phyloP scores from a whole-genome alignment of 2,797 vertebrate genomes.

The Spinus pinus region DNA sequence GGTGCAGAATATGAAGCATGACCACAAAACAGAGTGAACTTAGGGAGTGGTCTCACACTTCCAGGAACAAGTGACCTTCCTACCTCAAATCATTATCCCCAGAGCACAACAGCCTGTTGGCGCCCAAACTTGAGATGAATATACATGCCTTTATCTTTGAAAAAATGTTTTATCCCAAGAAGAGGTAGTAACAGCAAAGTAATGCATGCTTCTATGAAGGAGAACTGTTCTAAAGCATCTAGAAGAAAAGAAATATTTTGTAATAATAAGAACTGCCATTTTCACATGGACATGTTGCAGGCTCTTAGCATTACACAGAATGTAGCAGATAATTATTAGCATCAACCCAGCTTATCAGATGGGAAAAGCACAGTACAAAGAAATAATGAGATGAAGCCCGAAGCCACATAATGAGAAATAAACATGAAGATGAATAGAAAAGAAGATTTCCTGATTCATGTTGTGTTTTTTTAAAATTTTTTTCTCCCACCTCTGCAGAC shows the following conservation, averaged over 20 bases:
- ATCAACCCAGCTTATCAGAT: background rate
- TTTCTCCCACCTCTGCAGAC: background rate
- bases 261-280: background rate
- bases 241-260: constrained; percentile 10
- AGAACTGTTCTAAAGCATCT: background rate
- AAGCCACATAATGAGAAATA: background rate
- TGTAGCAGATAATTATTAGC: background rate
- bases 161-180: background rate
- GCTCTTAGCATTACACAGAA: background rate
- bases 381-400: background rate
- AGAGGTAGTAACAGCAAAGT: background rate
- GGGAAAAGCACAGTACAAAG: background rate
- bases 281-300: background rate
- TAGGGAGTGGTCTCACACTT: background rate
- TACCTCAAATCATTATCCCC: background rate
- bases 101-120: background rate
- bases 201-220: background rate
- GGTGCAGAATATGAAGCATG: background rate
- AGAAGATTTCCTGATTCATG: background rate
- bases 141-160: background rate
- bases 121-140: background rate
- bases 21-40: background rate
- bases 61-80: background rate
- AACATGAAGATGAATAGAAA: background rate
- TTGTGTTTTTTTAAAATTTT: background rate